Base-by-base conservation (phyloP, 2,797 vertebrate genomes). In the Halcyon badia region DNA sequence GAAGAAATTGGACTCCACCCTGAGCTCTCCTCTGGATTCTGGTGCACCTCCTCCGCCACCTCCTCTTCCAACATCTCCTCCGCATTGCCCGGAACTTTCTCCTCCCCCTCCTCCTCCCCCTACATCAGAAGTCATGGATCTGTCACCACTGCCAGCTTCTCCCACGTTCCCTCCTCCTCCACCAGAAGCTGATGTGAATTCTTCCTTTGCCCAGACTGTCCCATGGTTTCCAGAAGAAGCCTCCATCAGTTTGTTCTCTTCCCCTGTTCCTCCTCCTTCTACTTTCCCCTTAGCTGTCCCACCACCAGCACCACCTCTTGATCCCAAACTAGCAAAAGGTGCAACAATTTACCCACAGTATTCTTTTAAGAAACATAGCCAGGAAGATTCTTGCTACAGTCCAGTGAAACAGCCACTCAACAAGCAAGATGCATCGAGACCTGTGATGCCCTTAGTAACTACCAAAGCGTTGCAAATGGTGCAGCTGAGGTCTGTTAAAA, bases 401-500 rank as follows among this genome's bases (percentile, higher is more conserved):
- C 73, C 90, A 37, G 72, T 87, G 31, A 97, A 84, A 71, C 97
- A 83, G 46, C 82, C 94, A 9, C 89, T 92, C 31, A 97, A 61
- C 95, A 98, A 97, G 82, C 98, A 95, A 80, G 97, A 98, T 12
- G n/a, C 93, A 31, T 69, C 52, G 2, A 97, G 95, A 78, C 98
- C 98, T 30, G 92, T 97, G 49, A 98, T 99, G 98, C 99, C 99
- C 56, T 97, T 99, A 57, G 98, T 99, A 92, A 99, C 99, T 49
- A 97, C 99, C 0, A 98, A 99, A 81, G 99, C 98, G 0, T 97
- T 99, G 77, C 99, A 99, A 97, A 99, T 98, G 94, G 98, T 99
- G 65, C 99, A 99, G 92, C 97, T 99, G 89, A 99, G 99, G 90
- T 99, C 99, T 0, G 98, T 99, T 90, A 99, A 97, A 94, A 98